Percentiles rank a stretch among this genome's conserved stretches.
phyloP scores from a whole-genome alignment of 2,888 invertebrate species.

The Leptinotarsa rubiginosa region DNA sequence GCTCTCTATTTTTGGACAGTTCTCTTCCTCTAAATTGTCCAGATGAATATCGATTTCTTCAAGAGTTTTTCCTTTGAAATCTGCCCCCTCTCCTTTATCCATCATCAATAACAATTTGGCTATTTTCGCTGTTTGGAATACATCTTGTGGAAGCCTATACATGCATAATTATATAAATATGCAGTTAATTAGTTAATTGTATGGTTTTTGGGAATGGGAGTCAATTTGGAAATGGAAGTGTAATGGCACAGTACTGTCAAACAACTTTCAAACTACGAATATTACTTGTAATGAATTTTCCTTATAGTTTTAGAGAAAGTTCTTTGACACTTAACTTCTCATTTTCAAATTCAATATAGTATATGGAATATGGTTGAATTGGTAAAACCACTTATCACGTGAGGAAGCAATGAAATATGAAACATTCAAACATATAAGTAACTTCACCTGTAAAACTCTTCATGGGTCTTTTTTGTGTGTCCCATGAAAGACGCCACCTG shows the following conservation, averaged over 20 bases:
- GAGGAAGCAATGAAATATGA: background rate
- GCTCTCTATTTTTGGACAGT: background rate
- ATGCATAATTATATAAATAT: background rate
- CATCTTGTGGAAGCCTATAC: slow-evolving; percentile 44
- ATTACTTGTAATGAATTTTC: background rate
- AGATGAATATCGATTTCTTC: slow-evolving; percentile 41
- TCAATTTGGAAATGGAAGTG: slow-evolving; percentile 8
- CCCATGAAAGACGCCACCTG: slow-evolving; percentile 35
- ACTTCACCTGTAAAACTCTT: slow-evolving; percentile 31
- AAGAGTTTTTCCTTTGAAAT: slow-evolving; percentile 45
- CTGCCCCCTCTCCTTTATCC: slow-evolving; percentile 41
- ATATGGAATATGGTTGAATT: background rate
- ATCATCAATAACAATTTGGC: slow-evolving; percentile 46
- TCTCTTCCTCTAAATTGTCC: background rate
- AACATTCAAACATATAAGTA: background rate
- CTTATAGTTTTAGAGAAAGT: background rate
- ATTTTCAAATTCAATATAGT: background rate
- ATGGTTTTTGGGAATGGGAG: background rate
- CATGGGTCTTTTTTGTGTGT: slow-evolving; percentile 33
- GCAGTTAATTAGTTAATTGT: too few relatives aligned
- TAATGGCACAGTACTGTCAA: background rate
- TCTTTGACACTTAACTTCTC: background rate
- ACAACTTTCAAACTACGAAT: slow-evolving; percentile 1
- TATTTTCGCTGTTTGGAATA: slow-evolving; percentile 47
- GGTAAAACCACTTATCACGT: slow-evolving; percentile 1